A percentile compares a stretch with the other conserved stretches of the same genome.
Conservation (phyloP, 2,113 vertebrate species). For the Bufo bufo region DNA sequence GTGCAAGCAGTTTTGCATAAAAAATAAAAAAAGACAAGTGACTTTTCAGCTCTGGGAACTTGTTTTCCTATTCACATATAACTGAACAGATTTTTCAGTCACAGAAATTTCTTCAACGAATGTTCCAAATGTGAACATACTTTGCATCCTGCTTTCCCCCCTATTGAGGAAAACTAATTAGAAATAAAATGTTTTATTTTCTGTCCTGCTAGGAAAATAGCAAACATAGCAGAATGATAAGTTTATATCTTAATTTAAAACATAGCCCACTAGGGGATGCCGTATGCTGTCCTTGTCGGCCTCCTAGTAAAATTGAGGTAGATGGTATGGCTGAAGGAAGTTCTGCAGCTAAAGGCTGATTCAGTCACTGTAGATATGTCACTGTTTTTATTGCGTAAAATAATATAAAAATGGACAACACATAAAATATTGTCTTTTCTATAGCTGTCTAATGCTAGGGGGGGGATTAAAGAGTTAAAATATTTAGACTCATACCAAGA, state of each 20-base stretch:
- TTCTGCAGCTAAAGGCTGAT: not conserved
- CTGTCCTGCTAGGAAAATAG: not conserved
- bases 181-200: not conserved
- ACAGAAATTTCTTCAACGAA: no score
- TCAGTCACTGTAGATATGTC: no score
- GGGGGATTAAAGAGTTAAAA: not conserved
- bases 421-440: not conserved
- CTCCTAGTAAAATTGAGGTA: not conserved
- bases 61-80: no score
- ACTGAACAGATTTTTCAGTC: no score
- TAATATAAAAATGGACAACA: not conserved
- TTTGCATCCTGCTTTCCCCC: no score
- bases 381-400: not conserved
- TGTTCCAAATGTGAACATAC: no score
- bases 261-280: conserved; percentile 3
- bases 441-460: not conserved
- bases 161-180: no score
- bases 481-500: not conserved
- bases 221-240: not conserved
- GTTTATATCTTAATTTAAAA: not conserved
- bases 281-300: not conserved
- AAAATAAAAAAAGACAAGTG: no score
- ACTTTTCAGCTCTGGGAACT: no score
- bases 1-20: no score
- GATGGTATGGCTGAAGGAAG: not conserved